These are phyloP conservation scores for Anoplophora glabripennis DNA, from an alignment of 1,140 invertebrate species.

Conservation along the genomic window DNA sequence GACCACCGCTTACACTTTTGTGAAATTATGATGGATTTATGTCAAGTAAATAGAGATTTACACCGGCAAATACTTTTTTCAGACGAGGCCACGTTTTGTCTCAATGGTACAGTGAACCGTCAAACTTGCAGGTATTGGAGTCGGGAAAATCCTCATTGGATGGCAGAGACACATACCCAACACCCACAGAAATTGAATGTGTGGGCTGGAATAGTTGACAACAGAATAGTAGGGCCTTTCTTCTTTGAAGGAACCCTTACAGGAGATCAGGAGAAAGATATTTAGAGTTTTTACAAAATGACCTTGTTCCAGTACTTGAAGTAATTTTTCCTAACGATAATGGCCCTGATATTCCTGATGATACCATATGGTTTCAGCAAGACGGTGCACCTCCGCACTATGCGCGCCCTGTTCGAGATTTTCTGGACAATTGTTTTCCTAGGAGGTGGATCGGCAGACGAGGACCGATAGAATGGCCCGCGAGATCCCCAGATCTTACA, in stretches of 20 bases:
- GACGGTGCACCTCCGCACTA: conserved; percentile 21
- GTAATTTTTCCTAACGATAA: conserved; percentile 6
- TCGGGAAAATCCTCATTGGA: conserved; percentile 12
- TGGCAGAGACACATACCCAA: conserved; percentile 4
- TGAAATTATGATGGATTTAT: too few species aligned
- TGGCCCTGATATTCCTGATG: conserved; percentile 8
- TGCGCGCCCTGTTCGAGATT: background rate
- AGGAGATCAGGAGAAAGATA: too few species aligned
- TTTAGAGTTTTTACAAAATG: too few species aligned
- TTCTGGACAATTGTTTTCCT: conserved; percentile 1
- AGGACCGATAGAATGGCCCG: conserved; percentile 5
- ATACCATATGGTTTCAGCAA: conserved; percentile 20
- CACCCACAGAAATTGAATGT: conserved; percentile 3
- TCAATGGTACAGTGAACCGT: too few species aligned
- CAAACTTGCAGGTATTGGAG: too few species aligned
- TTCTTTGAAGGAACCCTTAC: background rate
- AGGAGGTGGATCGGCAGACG: conserved; percentile 13
- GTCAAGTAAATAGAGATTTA: too few species aligned
- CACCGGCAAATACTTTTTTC: too few species aligned
- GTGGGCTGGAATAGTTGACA: conserved; percentile 4
- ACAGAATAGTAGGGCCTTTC: conserved; percentile 7
- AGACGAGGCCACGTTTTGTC: too few species aligned
- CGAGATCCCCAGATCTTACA: background rate
- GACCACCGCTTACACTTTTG: too few species aligned
- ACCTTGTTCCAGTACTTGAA: background rate